These are phyloP conservation scores for Alcedo quadribrachys DNA, from an alignment of 2,797 vertebrate species.

Conservation along the genomic window DNA sequence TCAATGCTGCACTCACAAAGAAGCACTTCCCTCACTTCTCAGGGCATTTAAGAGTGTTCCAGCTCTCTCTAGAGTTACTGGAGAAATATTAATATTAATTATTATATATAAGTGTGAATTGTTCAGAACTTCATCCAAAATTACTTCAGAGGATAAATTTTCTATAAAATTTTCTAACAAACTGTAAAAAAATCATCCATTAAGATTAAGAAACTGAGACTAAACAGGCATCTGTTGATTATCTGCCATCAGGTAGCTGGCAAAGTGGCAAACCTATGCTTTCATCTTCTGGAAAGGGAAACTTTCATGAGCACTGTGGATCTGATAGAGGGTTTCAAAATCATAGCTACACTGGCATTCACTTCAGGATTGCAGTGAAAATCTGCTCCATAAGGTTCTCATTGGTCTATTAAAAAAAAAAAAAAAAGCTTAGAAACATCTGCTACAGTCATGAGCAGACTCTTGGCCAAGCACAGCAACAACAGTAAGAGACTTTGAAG, in stretches of 20 bases:
- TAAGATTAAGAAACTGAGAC: slow-evolving; percentile 17
- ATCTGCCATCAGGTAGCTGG: slow-evolving; percentile 44
- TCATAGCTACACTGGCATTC: slow-evolving; percentile 48
- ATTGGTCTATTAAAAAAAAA: slow-evolving; percentile 44
- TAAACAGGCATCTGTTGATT: slow-evolving; percentile 41
- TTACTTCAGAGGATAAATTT: slow-evolving; percentile 8
- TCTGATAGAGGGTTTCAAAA: slow-evolving; percentile 49
- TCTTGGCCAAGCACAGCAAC: slow-evolving; percentile 60
- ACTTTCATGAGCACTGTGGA: not conserved
- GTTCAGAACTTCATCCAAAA: not conserved
- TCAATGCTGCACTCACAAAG: not conserved
- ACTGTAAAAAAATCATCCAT: not conserved
- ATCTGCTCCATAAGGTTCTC: slow-evolving; percentile 65
- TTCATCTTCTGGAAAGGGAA: slow-evolving; percentile 58
- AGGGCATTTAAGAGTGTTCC: not conserved
- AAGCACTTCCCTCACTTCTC: not conserved
- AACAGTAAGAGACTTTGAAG: slow-evolving; percentile 73
- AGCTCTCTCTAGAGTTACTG: not conserved
- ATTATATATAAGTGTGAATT: not conserved
- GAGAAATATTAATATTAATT: not conserved
- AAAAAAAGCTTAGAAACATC: slow-evolving; percentile 60
- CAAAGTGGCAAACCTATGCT: slow-evolving; percentile 33
- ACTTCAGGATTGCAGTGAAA: slow-evolving; percentile 50
- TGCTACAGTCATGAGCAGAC: slow-evolving; percentile 64
- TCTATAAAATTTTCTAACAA: not conserved